Base-by-base conservation (phyloP, 92 coral and sea anemone species). In the Porites lobata region DNA sequence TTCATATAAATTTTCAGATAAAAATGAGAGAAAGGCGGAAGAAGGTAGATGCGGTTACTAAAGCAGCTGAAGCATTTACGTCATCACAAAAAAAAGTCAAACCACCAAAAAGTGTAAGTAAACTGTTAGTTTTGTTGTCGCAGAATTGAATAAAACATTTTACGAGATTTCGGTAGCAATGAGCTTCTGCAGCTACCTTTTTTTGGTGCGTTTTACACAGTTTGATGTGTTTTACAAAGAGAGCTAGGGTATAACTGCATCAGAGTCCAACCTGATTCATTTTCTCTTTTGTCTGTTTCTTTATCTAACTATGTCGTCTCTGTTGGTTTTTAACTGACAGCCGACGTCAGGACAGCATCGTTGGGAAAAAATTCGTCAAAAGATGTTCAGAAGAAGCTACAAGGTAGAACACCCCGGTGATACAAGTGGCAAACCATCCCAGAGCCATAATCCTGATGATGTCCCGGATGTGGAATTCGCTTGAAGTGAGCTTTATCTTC, bases 341-440 rank as follows among this genome's bases (percentile, higher is more conserved):
- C 54, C 72, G 32, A 8, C 58, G 4, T 38, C 47, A 11, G 20
- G 14, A 32, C n/a, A 20, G 6, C 68, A 38, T 38, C 47, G 5
- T 69, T 64, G 83, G 83, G 43, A 50, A 10, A 50, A 13, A 79
- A 24, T 79, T 1, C 83, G 83, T 51, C 57, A 65, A 10, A 79
- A 50, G 38, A 47, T 79, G 4, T n/a, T 19, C 21, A 62, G 19
- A 50, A 53, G 72, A 9, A 47, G 72, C 61, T 79, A 50, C 43
- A 79, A 79, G 68, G 61, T 43, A 61, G 20, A 53, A 1, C 68
- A 63, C 9, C 24, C 59, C 50, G 72, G 20, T n/a, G 61, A 22
- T 5, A 0, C 20, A n/a, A 13, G 19, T 1, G 72, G 50, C 50
- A 26, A 47, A n/a, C 24, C 4, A 22, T 43, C 83, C 19, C 38